phyloP scores from a whole-genome alignment of 2,113 vertebrate genomes.

The Petroica traversi region DNA sequence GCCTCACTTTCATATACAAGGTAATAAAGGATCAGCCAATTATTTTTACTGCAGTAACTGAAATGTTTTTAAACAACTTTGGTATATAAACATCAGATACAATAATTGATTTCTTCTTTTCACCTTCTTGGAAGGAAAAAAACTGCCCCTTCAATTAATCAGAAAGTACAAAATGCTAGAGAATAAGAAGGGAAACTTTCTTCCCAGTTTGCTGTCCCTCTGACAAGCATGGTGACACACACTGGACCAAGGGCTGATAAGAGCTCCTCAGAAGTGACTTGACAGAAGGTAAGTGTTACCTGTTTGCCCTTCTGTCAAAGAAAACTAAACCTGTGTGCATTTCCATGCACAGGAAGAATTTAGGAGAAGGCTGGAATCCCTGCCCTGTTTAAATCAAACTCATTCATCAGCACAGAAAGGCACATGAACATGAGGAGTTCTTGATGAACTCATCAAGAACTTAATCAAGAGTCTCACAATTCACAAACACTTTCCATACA shows the following conservation, averaged over 20 bases:
- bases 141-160: background rate
- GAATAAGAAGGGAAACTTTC: background rate
- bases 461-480: background rate
- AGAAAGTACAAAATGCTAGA: background rate
- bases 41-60: background rate
- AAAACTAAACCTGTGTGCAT: background rate
- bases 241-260: background rate
- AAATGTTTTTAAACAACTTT: background rate
- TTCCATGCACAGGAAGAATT: background rate
- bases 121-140: background rate
- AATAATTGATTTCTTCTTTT: background rate
- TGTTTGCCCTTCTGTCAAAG: background rate
- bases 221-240: accelerated
- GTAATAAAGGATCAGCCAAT: background rate
- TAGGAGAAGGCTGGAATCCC: background rate
- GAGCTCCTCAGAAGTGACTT: background rate
- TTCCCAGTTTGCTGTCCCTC: background rate
- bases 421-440: background rate
- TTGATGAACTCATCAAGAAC: background rate
- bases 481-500: background rate
- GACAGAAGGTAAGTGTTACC: background rate
- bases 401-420: background rate
- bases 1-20: background rate
- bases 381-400: background rate
- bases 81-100: background rate